Base-by-base conservation (phyloP, 1,140 invertebrate species). In the Pogonus chalceus region DNA sequence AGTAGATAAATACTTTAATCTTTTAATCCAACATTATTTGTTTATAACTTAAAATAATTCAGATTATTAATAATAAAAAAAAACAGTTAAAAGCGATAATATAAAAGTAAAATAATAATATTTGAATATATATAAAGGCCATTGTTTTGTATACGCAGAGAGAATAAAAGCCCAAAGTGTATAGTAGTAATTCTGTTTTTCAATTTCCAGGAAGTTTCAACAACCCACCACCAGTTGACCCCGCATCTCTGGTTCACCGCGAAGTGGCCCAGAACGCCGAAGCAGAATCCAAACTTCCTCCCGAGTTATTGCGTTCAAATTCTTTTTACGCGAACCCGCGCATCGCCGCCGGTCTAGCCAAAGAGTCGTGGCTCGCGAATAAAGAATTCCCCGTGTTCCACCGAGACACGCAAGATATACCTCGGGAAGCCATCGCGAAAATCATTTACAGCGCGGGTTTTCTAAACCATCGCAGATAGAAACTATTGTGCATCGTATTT, bases 331-430 rank as follows among this genome's bases (percentile, higher is more conserved):
- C 82, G 58, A 83, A 90, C 69, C 86, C 86, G 0, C 64, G 69
- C 3, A 79, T 87, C 4, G 85, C 82, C 12, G 78, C 79, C 12
- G 79, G 74, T 1, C 69, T 90, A 2, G 85, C 86, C 1, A 80
- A 83, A 59, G 83, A 85, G 59, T 87, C 84, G 1, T 87, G 86
- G 82, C 81, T 87, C 51, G 73, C 76, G 0, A 75, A 80, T 49
- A 86, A 86, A 62, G 84, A 88, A 67, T 81, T 79, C 68, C 82
- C 81, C 48, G 85, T 89, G 1, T 75, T 80, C 23, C 75, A 88
- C 62, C 75, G 87, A 2, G 85, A 88, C 62, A 81, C 85, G 0
- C 85, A 89, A 55, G 83, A 86, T 66, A 89, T 90, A 58, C 80
- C 86, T 0, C 73, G 87, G 20, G 76, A 82, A 56, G 80, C 81